These are phyloP conservation scores for Carassius auratus DNA, from an alignment of 2,113 vertebrate species.

Conservation along the genomic window DNA sequence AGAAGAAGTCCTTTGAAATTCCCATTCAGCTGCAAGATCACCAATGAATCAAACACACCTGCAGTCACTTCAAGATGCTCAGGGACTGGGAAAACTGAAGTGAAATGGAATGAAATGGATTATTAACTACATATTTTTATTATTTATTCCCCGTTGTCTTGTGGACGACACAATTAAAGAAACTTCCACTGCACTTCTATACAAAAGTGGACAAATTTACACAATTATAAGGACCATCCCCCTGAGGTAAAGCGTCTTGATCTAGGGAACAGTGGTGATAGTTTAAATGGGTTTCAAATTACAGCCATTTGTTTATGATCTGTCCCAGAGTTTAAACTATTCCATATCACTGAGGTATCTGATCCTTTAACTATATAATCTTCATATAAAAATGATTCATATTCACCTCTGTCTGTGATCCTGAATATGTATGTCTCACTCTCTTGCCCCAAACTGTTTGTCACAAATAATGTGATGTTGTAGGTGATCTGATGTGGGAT, in stretches of 20 bases:
- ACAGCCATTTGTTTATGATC: not conserved
- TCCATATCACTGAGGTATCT: not conserved
- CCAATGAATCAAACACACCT: conserved; percentile 29
- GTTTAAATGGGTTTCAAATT: not conserved
- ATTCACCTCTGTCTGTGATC: conserved; percentile 68
- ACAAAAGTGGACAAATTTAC: too few species aligned
- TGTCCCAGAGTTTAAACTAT: not conserved
- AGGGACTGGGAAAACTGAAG: conserved; percentile 64
- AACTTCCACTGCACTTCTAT: not conserved
- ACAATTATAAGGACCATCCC: not conserved
- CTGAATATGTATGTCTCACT: conserved; percentile 62
- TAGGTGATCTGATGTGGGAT: conserved; percentile 58
- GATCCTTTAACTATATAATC: not conserved
- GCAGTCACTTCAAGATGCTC: conserved; percentile 35
- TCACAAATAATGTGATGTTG: conserved; percentile 62
- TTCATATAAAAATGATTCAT: not conserved
- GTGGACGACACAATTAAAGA: not conserved
- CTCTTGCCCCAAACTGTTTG: conserved; percentile 63
- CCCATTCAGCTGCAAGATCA: conserved; percentile 60
- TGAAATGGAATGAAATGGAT: conserved; percentile 3
- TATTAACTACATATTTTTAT: not conserved
- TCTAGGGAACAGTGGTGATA: not conserved
- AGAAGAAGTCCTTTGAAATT: conserved; percentile 53
- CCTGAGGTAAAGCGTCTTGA: not conserved
- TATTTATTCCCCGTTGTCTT: not conserved